A percentile compares a stretch with the other conserved stretches of the same genome.
These are phyloP conservation scores for Tetranychus truncatus DNA, from an alignment of 2,888 invertebrate species.

Conservation along the genomic window DNA sequence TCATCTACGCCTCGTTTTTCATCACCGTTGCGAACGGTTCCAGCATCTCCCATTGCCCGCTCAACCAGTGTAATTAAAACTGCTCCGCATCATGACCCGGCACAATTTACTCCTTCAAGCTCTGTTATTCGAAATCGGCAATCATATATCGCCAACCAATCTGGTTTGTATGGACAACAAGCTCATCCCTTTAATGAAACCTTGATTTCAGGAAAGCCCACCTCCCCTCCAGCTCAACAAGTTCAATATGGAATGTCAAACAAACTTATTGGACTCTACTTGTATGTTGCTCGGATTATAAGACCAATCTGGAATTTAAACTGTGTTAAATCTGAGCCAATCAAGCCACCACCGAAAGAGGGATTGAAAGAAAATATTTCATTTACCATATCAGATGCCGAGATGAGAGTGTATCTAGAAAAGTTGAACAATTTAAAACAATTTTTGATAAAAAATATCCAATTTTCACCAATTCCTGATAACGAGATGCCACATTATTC, in stretches of 20 bases:
- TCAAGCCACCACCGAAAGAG: neutral
- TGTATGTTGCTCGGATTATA: constrained; percentile 69
- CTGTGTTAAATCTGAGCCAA: constrained; percentile 28
- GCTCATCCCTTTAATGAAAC: neutral
- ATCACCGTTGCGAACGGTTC: constrained; percentile 4
- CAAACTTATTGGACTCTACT: constrained; percentile 80
- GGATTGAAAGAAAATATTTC: constrained; percentile 39
- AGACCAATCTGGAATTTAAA: constrained; percentile 58
- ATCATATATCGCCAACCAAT: neutral
- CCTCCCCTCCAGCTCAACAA: neutral
- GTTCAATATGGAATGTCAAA: constrained; percentile 40
- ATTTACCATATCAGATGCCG: constrained; percentile 48
- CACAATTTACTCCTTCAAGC: neutral
- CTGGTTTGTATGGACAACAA: neutral
- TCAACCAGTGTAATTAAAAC: neutral
- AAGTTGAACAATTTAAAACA: constrained; percentile 53
- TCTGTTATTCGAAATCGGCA: neutral
- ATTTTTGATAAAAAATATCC: constrained; percentile 53
- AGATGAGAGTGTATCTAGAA: constrained; percentile 52
- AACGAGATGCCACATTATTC: constrained; percentile 24
- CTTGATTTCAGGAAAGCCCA: neutral
- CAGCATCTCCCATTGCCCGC: constrained; percentile 2
- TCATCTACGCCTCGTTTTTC: constrained; percentile 10
- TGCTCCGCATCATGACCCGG: too few species aligned
- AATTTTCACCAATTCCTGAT: constrained; percentile 31